These are phyloP conservation scores for Hippocampus zosterae DNA, from an alignment of 2,113 vertebrate genomes.

Conservation along the genomic window DNA sequence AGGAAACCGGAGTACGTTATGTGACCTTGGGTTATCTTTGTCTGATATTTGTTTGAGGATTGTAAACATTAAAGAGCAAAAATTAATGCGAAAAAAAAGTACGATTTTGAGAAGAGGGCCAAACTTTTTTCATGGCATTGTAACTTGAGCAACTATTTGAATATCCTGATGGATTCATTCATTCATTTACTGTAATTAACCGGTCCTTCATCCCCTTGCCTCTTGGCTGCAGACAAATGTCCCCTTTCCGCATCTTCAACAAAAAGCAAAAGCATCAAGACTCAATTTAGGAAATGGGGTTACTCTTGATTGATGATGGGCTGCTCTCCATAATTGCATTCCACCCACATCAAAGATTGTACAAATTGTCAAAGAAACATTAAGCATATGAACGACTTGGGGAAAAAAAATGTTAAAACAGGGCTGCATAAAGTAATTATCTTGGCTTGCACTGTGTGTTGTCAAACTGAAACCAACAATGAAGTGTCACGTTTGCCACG, in stretches of 20 bases:
- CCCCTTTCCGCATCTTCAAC: not conserved
- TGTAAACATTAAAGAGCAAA: too few relatives aligned
- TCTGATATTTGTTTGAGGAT: too few relatives aligned
- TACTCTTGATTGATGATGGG: slow-evolving; percentile 10
- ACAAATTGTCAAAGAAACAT: slow-evolving; percentile 17
- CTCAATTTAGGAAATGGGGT: slow-evolving; percentile 15
- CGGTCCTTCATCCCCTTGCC: not conserved
- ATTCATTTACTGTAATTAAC: not conserved
- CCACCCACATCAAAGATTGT: slow-evolving; percentile 13
- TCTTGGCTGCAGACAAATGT: not conserved
- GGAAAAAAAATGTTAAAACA: not conserved
- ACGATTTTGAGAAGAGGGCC: too few relatives aligned
- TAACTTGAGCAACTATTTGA: not conserved
- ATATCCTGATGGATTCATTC: not conserved
- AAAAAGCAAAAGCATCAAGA: slow-evolving; percentile 18
- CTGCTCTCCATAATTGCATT: slow-evolving; percentile 11
- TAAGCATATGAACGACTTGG: slow-evolving; percentile 5
- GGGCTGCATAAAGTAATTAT: slow-evolving; percentile 8
- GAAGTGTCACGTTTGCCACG: slow-evolving; percentile 3
- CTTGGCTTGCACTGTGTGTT: slow-evolving; percentile 13
- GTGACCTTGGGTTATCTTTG: too few relatives aligned
- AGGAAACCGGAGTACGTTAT: too few relatives aligned
- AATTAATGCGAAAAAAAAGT: too few relatives aligned
- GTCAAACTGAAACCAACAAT: slow-evolving; percentile 13
- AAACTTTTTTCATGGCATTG: too few relatives aligned